These are phyloP conservation scores for Nemopilema nomurai DNA, from an alignment of 30 jellyfish, hydroid and myxozoan species.

Conservation along the genomic window DNA sequence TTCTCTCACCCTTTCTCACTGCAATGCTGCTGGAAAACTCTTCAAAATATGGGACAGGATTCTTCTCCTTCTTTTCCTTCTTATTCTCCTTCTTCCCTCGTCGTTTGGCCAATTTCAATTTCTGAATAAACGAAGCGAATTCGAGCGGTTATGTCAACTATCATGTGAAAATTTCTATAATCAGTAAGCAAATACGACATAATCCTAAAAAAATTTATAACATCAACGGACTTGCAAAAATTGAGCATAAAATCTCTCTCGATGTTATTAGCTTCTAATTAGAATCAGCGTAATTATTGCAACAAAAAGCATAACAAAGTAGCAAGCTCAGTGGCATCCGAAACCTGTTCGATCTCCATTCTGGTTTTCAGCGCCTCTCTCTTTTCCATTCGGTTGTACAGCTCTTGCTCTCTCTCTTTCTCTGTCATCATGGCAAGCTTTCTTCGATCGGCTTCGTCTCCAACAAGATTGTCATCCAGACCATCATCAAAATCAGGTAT, in stretches of 20 bases:
- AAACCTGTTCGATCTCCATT: conserved; percentile 77
- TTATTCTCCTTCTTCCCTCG: conserved; percentile 58
- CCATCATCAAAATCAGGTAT: conserved; percentile 91
- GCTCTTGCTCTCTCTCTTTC: conserved; percentile 87
- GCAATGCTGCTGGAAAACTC: conserved; percentile 80
- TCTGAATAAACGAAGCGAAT: conserved; percentile 25
- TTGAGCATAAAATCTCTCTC: too few relatives aligned
- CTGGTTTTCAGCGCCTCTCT: conserved; percentile 90
- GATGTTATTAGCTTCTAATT: too few relatives aligned
- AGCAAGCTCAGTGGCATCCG: too few relatives aligned
- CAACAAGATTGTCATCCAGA: conserved; percentile 84
- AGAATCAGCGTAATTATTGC: too few relatives aligned
- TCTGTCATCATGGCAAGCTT: conserved; percentile 92
- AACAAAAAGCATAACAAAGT: background rate
- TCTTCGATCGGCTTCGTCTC: conserved; percentile 86
- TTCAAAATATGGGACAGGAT: conserved; percentile 28
- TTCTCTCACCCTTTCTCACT: conserved; percentile 79
- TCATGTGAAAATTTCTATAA: too few relatives aligned
- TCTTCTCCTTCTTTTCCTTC: conserved; percentile 30
- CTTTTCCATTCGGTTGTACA: conserved; percentile 85
- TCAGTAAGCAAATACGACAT: too few relatives aligned
- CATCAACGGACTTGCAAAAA: too few relatives aligned
- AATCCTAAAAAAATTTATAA: too few relatives aligned
- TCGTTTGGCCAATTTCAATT: conserved; percentile 57
- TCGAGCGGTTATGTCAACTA: background rate